Base-by-base conservation (phyloP, 2,888 invertebrate genomes). In the Electrophaes corylata region DNA sequence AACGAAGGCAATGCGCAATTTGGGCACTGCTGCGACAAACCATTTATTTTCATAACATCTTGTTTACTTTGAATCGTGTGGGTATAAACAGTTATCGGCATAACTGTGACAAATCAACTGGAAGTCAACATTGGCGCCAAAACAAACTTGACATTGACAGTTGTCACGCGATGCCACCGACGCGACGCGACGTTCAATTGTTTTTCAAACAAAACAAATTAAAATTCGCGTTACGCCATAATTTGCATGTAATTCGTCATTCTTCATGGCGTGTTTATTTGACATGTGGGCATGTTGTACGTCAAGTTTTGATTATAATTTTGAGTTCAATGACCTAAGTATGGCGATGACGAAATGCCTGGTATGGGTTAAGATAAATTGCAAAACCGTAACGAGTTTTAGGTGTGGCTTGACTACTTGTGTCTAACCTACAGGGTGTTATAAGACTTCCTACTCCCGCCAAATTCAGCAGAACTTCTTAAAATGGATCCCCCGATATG, bases 141-240 rank as follows among this genome's bases (percentile, higher is more conserved):
- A 40, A 40, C 11, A 46, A 26, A 44, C 39, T 44, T 55, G 59
- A 54, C 59, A 54, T 50, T 59, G 54, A 45, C 46, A 41, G 20
- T 40, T 59, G 50, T 53, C 43, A 45, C 18, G 20, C 39, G 18
- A 45, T 26, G 19, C 4, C 19, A 51, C 11, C n/a, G n/a, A n/a
- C n/a, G n/a, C n/a, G n/a, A n/a, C n/a, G 10, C 26, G 3, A 40
- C 19, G 40, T 19, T 40, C 18, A 40, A 20, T 51, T 37, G 35
- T 44, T 12, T 33, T 33, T 40, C 20, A 43, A 29, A 16, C 23
- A 33, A 43, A 14, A 54, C 54, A 54, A 54, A 35, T 43, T 47
- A 26, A 35, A 14, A 54, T 54, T 41, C 53, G 47, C 53, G 19
- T 26, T 53, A 12, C 39, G 29, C n/a, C 10, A 29, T 29, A 8